Evolutionary conservation across 2,797 vertebrate genomes (phyloP).

Genomic region (Austrolebias charrua): DNA sequence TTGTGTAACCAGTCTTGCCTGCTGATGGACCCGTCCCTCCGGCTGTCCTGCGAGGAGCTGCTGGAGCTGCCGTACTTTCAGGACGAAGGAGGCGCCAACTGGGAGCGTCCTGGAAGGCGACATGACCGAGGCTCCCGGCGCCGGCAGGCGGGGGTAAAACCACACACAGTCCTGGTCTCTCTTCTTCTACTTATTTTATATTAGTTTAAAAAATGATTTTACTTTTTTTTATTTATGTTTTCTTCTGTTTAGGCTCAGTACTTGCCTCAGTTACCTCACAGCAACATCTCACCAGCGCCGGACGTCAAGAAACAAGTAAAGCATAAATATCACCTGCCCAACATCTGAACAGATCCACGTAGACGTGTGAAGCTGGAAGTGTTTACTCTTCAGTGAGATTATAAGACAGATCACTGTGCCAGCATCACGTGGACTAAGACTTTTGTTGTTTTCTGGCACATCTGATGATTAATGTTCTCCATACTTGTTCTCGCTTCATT

Average conservation of each 20-base stretch:
- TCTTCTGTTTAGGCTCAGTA: constrained; percentile 75
- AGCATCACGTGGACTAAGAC: constrained; percentile 28
- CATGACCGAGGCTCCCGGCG: constrained; percentile 76
- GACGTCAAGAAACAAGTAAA: constrained; percentile 82
- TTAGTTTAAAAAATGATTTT: no score
- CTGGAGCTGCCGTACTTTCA: constrained; percentile 85
- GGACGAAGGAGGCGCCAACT: constrained; percentile 72
- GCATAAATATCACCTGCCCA: constrained; percentile 83
- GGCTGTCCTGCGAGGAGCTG: constrained; percentile 85
- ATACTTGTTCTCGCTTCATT: background rate
- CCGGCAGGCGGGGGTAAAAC: constrained; percentile 70
- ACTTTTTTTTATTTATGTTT: no score
- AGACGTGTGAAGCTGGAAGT: background rate
- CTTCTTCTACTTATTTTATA: no score
- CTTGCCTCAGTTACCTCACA: constrained; percentile 80
- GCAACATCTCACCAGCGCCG: constrained; percentile 81
- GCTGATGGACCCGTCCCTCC: constrained; percentile 85
- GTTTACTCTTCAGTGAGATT: background rate
- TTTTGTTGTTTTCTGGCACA: background rate
- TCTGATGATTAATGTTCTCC: background rate
- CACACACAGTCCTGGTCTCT: background rate
- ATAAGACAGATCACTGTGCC: constrained; percentile 48
- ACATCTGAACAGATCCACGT: constrained; percentile 55
- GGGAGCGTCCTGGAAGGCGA: constrained; percentile 73
- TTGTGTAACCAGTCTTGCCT: constrained; percentile 79